A percentile compares a stretch with the other conserved stretches of the same genome.
phyloP scores from a whole-genome alignment of 1,140 invertebrate genomes.

The Eurosta solidaginis region DNA sequence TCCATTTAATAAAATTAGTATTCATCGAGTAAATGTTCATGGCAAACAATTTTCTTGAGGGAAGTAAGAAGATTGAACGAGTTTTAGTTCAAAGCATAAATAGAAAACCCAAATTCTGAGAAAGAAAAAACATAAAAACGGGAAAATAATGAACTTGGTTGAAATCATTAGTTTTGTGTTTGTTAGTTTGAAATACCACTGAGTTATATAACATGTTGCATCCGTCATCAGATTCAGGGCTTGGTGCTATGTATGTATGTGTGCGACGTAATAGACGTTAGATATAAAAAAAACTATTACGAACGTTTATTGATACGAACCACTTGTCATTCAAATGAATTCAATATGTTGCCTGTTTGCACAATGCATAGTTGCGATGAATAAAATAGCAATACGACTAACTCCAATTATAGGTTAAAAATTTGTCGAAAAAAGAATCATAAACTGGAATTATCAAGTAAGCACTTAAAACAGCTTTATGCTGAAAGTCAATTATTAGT shows the following conservation, averaged over 20 bases:
- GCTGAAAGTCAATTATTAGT: too few relatives aligned
- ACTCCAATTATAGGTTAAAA: too few relatives aligned
- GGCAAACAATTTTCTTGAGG: too few relatives aligned
- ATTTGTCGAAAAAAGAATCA: too few relatives aligned
- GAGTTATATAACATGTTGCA: background rate
- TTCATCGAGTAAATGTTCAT: background rate
- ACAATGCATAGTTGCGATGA: background rate
- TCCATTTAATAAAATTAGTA: slow-evolving; percentile 9
- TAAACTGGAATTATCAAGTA: too few relatives aligned
- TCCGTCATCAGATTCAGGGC: background rate
- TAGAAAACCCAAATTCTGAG: too few relatives aligned
- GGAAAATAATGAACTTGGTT: background rate
- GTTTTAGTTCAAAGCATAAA: too few relatives aligned
- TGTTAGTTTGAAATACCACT: background rate
- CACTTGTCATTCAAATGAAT: background rate
- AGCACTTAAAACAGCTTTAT: too few relatives aligned
- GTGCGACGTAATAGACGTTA: background rate
- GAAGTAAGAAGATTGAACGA: too few relatives aligned
- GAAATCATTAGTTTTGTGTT: background rate
- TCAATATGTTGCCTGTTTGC: background rate
- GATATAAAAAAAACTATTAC: background rate
- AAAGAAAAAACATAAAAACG: too few relatives aligned
- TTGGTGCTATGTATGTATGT: background rate
- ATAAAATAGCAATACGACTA: background rate
- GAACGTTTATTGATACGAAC: too few relatives aligned